Evolutionary conservation across 1,140 invertebrate species (phyloP), one percentile per base, ranked within the genome.

Genomic region (Neotoxoptera formosana): DNA sequence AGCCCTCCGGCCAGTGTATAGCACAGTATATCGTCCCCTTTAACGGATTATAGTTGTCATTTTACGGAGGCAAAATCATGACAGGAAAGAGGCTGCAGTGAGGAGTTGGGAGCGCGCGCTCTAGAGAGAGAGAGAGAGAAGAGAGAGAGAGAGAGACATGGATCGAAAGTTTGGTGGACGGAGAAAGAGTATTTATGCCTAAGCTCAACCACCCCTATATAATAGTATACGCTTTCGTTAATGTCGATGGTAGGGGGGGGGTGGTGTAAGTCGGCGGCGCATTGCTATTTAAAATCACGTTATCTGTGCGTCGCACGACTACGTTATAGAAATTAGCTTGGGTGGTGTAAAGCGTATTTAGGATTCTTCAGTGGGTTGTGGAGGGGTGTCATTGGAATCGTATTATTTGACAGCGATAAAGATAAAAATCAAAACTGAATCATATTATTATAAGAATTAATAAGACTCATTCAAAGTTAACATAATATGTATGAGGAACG

Each of bases 21-120:
- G 30, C 25, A 76, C 30, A 87, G 17, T 25, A n/a, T 51, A 30
- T 34, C n/a, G 47, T 48, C 47, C 47, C 86, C 47, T 48, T n/a
- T 48, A n/a, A 87, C 45, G 84, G 47, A 88, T 88, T 51, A 88
- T 88, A 51, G 48, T 51, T 51, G 47, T 88, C 86, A 34, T 88
- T 88, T 88, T 51, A 51, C 47, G 47, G 47, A 45, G 86, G n/a
- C 86, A 51, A 88, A 88, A 45, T 36, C 47, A 51, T 34, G n/a
- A 25, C 86, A n/a, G 14, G 6, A 17, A 87, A 36, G 84, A 23
- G 3, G 3, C 84, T 47, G 30, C 25, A 11, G 45, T 67, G 83
- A 87, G 84, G 3, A 87, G 14, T 7, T n/a, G 25, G 30, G n/a
- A 17, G 8, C 8, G 3, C 25, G 36, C 30, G 25, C 14, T 1